phyloP scores from a whole-genome alignment of 2,797 vertebrate genomes.

The Chaetophractus vellerosus region DNA sequence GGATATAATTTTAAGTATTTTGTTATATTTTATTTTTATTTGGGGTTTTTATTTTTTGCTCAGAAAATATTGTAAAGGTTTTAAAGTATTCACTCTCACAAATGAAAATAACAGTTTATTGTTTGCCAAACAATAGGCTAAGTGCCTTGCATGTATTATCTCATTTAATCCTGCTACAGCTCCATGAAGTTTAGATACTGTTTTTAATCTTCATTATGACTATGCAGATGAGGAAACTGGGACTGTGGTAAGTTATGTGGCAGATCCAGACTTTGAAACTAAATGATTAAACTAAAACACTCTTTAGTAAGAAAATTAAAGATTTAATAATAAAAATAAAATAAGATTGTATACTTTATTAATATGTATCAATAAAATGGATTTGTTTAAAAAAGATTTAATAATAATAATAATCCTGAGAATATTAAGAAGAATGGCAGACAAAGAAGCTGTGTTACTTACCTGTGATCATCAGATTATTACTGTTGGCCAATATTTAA shows the following conservation, averaged over 20 bases:
- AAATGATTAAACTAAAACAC: background rate
- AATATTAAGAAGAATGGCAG: background rate
- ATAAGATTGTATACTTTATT: too few relatives aligned
- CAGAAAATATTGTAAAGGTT: background rate
- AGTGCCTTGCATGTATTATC: background rate
- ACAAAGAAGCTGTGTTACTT: background rate
- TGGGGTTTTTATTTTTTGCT: background rate
- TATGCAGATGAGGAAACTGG: background rate
- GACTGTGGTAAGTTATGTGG: background rate
- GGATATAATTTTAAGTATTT: background rate
- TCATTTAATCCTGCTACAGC: background rate
- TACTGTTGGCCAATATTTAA: background rate
- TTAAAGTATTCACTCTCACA: background rate
- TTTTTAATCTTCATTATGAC: conserved; percentile 29
- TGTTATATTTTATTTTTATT: conserved; percentile 59
- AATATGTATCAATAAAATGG: too few relatives aligned
- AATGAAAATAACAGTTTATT: background rate
- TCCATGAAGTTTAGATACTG: background rate
- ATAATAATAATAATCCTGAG: background rate
- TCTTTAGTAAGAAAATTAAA: conserved; percentile 20
- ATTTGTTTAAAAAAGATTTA: background rate
- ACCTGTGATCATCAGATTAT: background rate
- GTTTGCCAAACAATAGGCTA: background rate
- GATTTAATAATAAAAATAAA: background rate
- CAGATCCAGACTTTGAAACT: background rate